Conservation (phyloP, 1,140 invertebrate species). For the Grapholita molesta region DNA sequence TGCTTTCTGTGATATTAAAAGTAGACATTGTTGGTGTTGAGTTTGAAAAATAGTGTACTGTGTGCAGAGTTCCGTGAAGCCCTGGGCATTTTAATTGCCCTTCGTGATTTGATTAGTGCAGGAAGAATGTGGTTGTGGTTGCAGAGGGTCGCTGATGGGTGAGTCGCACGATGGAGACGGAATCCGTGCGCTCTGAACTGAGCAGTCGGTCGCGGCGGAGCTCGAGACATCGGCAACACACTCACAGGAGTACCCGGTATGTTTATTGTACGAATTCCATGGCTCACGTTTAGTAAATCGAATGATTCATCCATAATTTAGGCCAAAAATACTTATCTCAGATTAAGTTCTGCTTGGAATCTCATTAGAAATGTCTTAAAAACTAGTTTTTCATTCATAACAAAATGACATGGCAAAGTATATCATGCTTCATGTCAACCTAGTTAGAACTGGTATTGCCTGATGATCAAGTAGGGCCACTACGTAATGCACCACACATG, state of each 20-base stretch:
- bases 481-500: background rate
- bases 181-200: conserved; percentile 81
- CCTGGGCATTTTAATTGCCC: conserved; percentile 66
- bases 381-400: background rate
- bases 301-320: background rate
- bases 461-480: background rate
- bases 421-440: conserved; percentile 4
- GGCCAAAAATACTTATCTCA: background rate
- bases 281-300: background rate
- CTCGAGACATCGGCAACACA: conserved; percentile 79
- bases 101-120: conserved; percentile 50
- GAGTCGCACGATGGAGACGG: conserved; percentile 79
- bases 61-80: conserved; percentile 50
- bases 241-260: conserved; percentile 80
- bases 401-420: background rate
- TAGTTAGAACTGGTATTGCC: conserved; percentile 9
- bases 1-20: background rate
- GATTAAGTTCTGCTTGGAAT: background rate
- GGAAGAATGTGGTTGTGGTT: conserved; percentile 44
- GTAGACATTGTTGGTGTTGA: conserved; percentile 21
- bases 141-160: conserved; percentile 61
- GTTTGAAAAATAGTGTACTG: conserved; percentile 31
- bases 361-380: background rate
- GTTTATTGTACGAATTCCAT: conserved; percentile 27
- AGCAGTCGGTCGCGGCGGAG: conserved; percentile 80